These are phyloP conservation scores for Colossoma macropomum DNA, from an alignment of 2,113 vertebrate species.

Conservation along the genomic window DNA sequence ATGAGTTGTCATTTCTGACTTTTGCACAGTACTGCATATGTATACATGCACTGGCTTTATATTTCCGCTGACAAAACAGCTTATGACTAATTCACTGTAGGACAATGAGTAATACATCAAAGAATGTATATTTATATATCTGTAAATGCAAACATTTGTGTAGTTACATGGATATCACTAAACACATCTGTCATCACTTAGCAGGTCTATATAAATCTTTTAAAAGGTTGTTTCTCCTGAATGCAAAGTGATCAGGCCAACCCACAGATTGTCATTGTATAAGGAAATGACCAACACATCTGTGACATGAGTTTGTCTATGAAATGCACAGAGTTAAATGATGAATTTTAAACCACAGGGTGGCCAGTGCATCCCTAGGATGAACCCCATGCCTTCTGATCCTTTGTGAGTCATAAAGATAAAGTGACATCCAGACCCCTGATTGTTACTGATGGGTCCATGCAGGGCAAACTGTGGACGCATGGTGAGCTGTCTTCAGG, in stretches of 20 bases:
- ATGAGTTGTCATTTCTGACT: too few relatives aligned
- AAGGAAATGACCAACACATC: not conserved
- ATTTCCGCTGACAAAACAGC: too few relatives aligned
- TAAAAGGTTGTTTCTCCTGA: not conserved
- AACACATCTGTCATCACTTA: not conserved
- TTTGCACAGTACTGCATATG: too few relatives aligned
- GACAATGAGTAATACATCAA: not conserved
- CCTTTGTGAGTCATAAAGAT: constrained; percentile 2
- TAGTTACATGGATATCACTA: not conserved
- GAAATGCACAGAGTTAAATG: not conserved
- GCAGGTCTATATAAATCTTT: not conserved
- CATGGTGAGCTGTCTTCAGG: constrained; percentile 14
- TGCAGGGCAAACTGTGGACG: not conserved
- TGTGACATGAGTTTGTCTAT: not conserved
- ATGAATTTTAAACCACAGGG: not conserved
- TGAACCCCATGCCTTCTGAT: not conserved
- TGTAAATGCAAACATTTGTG: not conserved
- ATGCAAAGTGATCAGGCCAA: not conserved
- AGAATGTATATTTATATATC: not conserved
- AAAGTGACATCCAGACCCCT: constrained; percentile 4
- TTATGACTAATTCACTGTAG: not conserved
- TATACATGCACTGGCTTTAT: too few relatives aligned
- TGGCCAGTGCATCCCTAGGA: not conserved
- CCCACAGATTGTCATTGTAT: not conserved
- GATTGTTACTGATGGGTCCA: constrained; percentile 28